phyloP scores from a whole-genome alignment of 2,113 vertebrate genomes.

The Gymnogyps californianus region DNA sequence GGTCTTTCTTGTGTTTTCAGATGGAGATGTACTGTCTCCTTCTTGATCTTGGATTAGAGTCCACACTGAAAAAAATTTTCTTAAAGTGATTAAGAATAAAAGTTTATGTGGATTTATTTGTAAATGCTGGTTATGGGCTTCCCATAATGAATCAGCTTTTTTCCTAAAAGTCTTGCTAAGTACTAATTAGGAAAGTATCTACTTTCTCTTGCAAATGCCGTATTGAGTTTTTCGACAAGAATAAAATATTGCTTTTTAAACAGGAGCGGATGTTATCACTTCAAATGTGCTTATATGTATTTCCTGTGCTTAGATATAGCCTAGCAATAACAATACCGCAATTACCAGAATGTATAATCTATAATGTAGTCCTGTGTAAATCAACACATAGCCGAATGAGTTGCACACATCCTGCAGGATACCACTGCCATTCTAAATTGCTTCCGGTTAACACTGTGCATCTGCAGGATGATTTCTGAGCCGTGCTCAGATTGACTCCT shows the following conservation, averaged over 20 bases:
- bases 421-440: conserved; percentile 60
- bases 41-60: neutral
- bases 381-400: neutral
- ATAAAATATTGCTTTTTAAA: conserved; percentile 20
- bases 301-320: conserved; percentile 59
- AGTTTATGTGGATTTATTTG: neutral
- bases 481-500: neutral
- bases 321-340: conserved; percentile 60
- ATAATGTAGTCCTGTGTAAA: conserved; percentile 40
- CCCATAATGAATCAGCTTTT: neutral
- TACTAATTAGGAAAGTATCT: neutral
- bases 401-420: conserved; percentile 72
- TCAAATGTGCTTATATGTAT: conserved; percentile 34
- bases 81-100: neutral
- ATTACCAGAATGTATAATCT: conserved; percentile 48
- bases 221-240: neutral
- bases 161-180: neutral
- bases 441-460: conserved; percentile 51
- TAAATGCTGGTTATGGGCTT: neutral
- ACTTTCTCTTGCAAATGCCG: neutral
- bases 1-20: neutral
- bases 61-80: neutral
- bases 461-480: conserved; percentile 22
- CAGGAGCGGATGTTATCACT: conserved; percentile 35
- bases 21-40: neutral